Conservation (phyloP, 2,888 invertebrate genomes). For the Philereme transversata region DNA sequence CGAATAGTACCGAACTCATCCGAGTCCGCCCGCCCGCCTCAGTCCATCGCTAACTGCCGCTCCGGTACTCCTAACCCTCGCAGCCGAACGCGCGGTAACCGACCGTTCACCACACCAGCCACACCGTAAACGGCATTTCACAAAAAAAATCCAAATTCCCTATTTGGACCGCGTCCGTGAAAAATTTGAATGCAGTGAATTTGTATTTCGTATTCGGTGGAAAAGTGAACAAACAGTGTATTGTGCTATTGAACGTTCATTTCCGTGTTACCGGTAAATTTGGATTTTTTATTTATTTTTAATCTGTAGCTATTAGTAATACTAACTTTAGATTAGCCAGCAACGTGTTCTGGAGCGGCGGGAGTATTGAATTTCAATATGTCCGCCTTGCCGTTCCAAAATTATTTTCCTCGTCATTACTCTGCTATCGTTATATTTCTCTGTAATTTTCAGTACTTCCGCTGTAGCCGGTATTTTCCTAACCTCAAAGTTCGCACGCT, state of each 20-base stretch:
- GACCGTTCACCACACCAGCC: constrained; percentile 64
- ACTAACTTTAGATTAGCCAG: constrained; percentile 51
- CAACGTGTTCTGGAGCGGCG: constrained; percentile 62
- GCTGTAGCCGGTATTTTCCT: constrained; percentile 57
- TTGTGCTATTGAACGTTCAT: constrained; percentile 66
- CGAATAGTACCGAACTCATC: constrained; percentile 73
- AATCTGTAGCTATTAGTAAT: constrained; percentile 46
- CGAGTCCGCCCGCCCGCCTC: constrained; percentile 80
- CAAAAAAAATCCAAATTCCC: constrained; percentile 49
- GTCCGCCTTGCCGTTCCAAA: constrained; percentile 74
- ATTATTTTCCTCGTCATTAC: constrained; percentile 63
- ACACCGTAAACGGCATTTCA: constrained; percentile 57
- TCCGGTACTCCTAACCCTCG: constrained; percentile 71
- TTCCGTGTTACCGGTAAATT: constrained; percentile 74
- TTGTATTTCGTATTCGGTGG: constrained; percentile 60
- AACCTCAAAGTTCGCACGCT: constrained; percentile 60
- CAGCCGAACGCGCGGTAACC: constrained; percentile 72
- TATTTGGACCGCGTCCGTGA: constrained; percentile 61
- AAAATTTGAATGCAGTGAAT: constrained; percentile 56
- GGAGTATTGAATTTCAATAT: constrained; percentile 77
- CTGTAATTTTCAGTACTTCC: constrained; percentile 49
- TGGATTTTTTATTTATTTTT: constrained; percentile 48
- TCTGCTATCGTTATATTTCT: constrained; percentile 43
- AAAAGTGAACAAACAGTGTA: constrained; percentile 71
- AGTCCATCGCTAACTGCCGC: constrained; percentile 80